Base-by-base conservation (phyloP, 23 tunicate species). In the Styela clava region DNA sequence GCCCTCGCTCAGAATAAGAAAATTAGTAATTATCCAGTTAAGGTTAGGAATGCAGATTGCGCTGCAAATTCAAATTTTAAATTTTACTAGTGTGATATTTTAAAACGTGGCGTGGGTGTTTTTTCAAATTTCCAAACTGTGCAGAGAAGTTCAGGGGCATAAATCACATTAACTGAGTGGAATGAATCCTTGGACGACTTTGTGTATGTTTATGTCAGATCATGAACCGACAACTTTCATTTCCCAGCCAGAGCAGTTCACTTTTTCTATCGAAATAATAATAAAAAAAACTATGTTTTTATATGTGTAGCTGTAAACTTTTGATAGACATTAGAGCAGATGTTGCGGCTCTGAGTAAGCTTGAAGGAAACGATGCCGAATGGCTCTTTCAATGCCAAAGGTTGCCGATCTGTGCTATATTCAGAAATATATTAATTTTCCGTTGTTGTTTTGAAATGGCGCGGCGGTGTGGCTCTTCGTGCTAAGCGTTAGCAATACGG, bases 341-440 rank as follows among this genome's bases (percentile, higher is more conserved):
- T n/a, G n/a, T n/a, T n/a, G n/a, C n/a, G n/a, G n/a, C n/a, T n/a
- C n/a, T n/a, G n/a, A n/a, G n/a, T n/a, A n/a, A n/a, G n/a, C n/a
- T n/a, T n/a, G n/a, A 18, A 18, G 63, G 63, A 56, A 56, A 56
- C 63, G 63, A 56, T 56, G 20, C 63, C 63, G 20, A 56, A 56
- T 56, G 63, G 63, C 63, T 56, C 63, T 56, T 56, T 56, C 63
- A 18, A 56, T 56, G 63, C 63, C n/a, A n/a, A n/a, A n/a, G n/a
- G n/a, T n/a, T n/a, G n/a, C n/a, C n/a, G n/a, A n/a, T n/a, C n/a
- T n/a, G n/a, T n/a, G n/a, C n/a, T n/a, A n/a, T n/a, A n/a, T n/a
- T n/a, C n/a, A n/a, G n/a, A n/a, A n/a, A n/a, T n/a, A n/a, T n/a
- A n/a, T n/a, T n/a, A n/a, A n/a, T n/a, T n/a, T n/a, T n/a, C n/a